A percentile compares a stretch with the other conserved stretches of the same genome.
Evolutionary conservation across 1,140 invertebrate species (phyloP).

Genomic region (Cydia strobilella): DNA sequence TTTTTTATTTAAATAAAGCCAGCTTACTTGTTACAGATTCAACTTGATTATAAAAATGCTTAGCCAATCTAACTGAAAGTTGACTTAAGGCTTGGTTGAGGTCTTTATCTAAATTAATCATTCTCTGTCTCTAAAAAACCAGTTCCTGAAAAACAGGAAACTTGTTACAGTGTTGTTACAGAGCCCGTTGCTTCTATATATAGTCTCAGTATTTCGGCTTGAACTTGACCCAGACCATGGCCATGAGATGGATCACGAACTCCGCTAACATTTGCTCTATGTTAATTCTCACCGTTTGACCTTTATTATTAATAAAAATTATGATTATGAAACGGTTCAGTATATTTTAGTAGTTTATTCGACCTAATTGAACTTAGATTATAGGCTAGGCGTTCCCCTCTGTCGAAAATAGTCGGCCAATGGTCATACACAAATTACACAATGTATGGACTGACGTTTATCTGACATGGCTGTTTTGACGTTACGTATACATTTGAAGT

Average conservation of each 20-base stretch:
- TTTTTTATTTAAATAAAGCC: no score
- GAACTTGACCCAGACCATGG: slow-evolving; percentile 8
- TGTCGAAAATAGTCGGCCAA: no score
- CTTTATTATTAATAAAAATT: background rate
- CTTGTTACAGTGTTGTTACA: background rate
- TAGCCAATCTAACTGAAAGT: no score
- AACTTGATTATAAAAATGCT: no score
- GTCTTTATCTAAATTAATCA: no score
- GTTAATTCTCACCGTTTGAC: slow-evolving; percentile 13
- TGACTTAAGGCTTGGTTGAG: no score
- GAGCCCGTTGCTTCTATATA: background rate
- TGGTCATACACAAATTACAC: no score
- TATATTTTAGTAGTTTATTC: background rate
- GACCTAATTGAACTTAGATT: slow-evolving; percentile 5
- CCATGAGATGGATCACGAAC: slow-evolving; percentile 16
- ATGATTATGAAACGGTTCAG: background rate
- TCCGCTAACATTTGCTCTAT: slow-evolving; percentile 3
- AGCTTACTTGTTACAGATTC: no score
- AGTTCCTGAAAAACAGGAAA: background rate
- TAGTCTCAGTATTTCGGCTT: slow-evolving; percentile 7
- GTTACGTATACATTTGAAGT: no score
- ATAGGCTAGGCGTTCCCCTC: no score
- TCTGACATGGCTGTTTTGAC: no score
- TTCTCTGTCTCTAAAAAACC: background rate
- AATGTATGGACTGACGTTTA: no score